Evolutionary conservation across 2,888 invertebrate species (phyloP).

Genomic region (Rhopalosiphum nymphaeae): DNA sequence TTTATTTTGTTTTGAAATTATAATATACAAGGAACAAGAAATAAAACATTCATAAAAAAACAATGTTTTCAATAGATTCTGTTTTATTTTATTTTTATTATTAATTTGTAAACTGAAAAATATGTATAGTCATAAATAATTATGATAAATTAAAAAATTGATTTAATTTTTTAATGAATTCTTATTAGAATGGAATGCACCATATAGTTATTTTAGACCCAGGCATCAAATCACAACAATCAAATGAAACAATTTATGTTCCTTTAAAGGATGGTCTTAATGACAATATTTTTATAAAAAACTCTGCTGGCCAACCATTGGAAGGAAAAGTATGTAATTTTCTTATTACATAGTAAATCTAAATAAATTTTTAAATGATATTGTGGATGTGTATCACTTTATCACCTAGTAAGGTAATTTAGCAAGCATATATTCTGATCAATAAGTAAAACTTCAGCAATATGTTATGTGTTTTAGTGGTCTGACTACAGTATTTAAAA

Average conservation of each 20-base stretch:
- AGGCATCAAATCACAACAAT: conserved; percentile 80
- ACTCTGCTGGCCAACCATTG: conserved; percentile 76
- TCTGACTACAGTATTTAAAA: neutral
- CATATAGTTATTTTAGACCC: conserved; percentile 83
- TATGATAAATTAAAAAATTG: neutral
- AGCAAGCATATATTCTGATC: neutral
- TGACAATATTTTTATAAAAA: conserved; percentile 81
- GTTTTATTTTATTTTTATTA: neutral
- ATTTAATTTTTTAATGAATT: neutral
- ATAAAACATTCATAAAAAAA: neutral
- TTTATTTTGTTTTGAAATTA: neutral
- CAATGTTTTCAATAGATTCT: neutral
- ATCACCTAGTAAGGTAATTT: neutral
- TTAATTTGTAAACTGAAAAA: neutral
- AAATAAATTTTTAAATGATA: neutral
- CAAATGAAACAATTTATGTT: conserved; percentile 72
- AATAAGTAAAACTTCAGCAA: neutral
- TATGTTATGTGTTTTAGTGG: neutral
- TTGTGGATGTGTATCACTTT: neutral
- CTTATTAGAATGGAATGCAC: conserved; percentile 76
- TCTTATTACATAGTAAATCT: neutral
- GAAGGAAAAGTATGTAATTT: conserved; percentile 73
- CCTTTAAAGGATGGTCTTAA: conserved; percentile 74
- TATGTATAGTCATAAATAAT: neutral
- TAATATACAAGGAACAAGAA: neutral